Base-by-base conservation (phyloP, 2,797 vertebrate genomes). In the Heterohyrax brucei region DNA sequence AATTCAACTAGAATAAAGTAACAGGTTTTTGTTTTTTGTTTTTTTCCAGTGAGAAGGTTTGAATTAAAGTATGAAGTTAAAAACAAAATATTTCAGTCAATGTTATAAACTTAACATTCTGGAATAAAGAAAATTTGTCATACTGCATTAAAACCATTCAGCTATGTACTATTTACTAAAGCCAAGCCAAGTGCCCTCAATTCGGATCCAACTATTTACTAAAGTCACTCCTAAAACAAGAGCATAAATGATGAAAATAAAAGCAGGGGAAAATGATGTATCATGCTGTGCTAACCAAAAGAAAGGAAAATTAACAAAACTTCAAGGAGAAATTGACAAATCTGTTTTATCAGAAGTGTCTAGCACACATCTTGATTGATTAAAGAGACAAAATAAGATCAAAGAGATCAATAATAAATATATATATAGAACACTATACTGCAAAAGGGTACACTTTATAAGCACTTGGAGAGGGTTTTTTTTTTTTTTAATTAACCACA, bases 401-500 rank as follows among this genome's bases (percentile, higher is more conserved):
- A 56, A 16, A 19, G 24, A 70, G 26, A 53, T 85, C 33, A 90
- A 8, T 13, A 62, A 77, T 44, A 70, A 82, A 53, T 95, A 70
- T 1, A 77, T 53, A 82, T 79, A 64, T 62, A 46, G 53, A 78
- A 59, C n/a, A 96, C 53, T 33, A 1, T 33, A 48, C n/a, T 61
- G 33, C 7, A 86, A 73, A 2, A 48, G 50, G 6, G 4, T 33
- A 61, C 33, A 68, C 24, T 80, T 82, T 76, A 59, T 68, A 48
- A 62, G 77, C 44, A 48, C 24, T 85, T 82, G 48, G 48, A 80
- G 39, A 80, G 61, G 39, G 39, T 39, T 39, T 39, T 19, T 33
- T 30, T 85, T 95, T 93, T 68, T 48, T 30, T 56, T 46, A 89
- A 73, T 81, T 86, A 26, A 76, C 80, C 50, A 50, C 30, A 48